phyloP scores from a whole-genome alignment of 1,140 invertebrate species.

The Dinoponera quadriceps region DNA sequence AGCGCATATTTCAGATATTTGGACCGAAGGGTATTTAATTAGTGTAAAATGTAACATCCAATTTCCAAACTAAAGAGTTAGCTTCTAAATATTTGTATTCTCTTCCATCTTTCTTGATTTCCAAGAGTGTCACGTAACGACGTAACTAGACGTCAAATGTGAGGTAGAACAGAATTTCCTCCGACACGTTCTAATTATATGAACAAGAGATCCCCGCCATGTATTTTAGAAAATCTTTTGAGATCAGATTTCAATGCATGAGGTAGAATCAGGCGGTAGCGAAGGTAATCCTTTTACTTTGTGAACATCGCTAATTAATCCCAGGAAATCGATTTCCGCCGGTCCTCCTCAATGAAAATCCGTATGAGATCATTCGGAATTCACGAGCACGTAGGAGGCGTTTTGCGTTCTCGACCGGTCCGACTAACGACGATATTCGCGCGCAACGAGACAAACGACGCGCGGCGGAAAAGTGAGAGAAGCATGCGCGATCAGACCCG shows the following conservation, averaged over 20 bases:
- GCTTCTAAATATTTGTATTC: too few species aligned
- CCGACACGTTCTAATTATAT: too few species aligned
- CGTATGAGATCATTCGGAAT: background rate
- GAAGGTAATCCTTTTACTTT: background rate
- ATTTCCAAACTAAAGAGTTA: too few species aligned
- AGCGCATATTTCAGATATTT: too few species aligned
- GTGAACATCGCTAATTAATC: background rate
- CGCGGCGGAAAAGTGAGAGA: slow-evolving; percentile 16
- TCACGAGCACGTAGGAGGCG: background rate
- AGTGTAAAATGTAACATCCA: too few species aligned
- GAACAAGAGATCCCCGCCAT: too few species aligned
- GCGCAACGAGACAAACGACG: slow-evolving; percentile 11
- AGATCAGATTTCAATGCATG: background rate
- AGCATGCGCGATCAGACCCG: slow-evolving; percentile 73
- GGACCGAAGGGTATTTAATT: too few species aligned
- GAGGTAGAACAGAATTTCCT: too few species aligned
- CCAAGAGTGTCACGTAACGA: too few species aligned
- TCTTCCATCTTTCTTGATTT: too few species aligned
- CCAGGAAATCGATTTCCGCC: background rate
- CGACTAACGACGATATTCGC: slow-evolving; percentile 50
- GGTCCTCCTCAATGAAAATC: background rate
- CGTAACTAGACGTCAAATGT: too few species aligned
- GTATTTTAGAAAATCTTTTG: background rate
- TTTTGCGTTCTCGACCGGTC: slow-evolving; percentile 5
- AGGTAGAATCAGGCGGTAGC: background rate